These are phyloP conservation scores for Himalopsyche japonica DNA, from an alignment of 2,888 invertebrate species.

Conservation along the genomic window DNA sequence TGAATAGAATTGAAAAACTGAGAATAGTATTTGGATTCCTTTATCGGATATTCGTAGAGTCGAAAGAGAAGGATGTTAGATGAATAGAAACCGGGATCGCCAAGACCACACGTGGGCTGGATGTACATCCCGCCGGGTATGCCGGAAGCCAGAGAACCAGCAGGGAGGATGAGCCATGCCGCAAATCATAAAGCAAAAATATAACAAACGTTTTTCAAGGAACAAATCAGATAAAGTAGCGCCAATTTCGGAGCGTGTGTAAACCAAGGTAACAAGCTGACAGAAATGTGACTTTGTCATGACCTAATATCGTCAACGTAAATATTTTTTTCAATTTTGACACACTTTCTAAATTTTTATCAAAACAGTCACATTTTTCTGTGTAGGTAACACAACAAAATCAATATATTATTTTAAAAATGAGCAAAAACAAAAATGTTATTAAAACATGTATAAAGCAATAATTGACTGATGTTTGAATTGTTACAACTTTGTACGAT, in stretches of 20 bases:
- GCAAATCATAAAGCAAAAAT: neutral
- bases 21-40: neutral
- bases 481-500: too few species aligned
- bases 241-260: neutral
- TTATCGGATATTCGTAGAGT: neutral
- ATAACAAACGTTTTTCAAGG: neutral
- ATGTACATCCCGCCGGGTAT: neutral
- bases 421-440: too few species aligned
- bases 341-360: too few species aligned
- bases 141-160: neutral
- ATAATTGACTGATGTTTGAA: too few species aligned
- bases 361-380: too few species aligned
- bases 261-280: neutral
- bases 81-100: neutral
- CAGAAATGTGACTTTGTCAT: neutral
- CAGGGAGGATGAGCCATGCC: neutral
- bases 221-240: neutral
- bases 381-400: too few species aligned
- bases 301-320: too few species aligned
- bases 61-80: neutral
- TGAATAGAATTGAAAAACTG: neutral
- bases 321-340: too few species aligned
- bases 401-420: too few species aligned
- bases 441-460: too few species aligned
- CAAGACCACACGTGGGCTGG: neutral